A percentile compares a stretch with the other conserved stretches of the same genome.
Evolutionary conservation across 2,797 vertebrate genomes (phyloP).

Genomic region (Alosa sapidissima): DNA sequence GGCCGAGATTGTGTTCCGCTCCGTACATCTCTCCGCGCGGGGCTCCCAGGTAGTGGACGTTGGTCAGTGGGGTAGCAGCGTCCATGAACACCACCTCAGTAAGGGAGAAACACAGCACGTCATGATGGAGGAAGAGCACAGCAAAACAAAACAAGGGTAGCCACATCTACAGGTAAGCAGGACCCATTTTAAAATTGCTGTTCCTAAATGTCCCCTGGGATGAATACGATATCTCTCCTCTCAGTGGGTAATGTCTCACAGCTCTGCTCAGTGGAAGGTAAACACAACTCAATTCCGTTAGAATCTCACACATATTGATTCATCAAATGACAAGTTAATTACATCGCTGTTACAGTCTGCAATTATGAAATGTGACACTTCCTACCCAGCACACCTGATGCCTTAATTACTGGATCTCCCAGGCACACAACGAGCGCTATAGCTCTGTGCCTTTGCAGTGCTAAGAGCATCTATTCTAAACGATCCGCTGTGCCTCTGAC

Average conservation of each 20-base stretch:
- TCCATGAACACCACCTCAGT: constrained; percentile 76
- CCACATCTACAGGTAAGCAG: not conserved
- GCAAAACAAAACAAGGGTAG: not conserved
- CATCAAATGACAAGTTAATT: not conserved
- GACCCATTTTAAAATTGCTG: too few relatives aligned
- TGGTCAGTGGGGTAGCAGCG: constrained; percentile 74
- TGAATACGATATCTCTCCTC: too few relatives aligned
- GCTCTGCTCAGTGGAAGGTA: not conserved
- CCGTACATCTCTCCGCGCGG: constrained; percentile 78
- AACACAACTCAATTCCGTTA: not conserved
- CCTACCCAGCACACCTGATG: not conserved
- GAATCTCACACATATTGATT: not conserved
- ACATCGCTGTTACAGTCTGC: not conserved
- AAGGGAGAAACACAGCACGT: not conserved
- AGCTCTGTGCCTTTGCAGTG: not conserved
- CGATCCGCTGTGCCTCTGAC: not conserved
- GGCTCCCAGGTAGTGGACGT: constrained; percentile 76
- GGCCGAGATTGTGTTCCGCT: constrained; percentile 73
- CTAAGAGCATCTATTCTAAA: not conserved
- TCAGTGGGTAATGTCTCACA: not conserved
- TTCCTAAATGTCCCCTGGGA: too few relatives aligned
- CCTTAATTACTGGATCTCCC: not conserved
- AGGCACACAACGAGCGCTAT: not conserved
- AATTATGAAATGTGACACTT: not conserved
- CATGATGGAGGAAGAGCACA: not conserved